Evolutionary conservation across 2,113 vertebrate genomes (phyloP).

Genomic region (Myrmecophaga tridactyla): DNA sequence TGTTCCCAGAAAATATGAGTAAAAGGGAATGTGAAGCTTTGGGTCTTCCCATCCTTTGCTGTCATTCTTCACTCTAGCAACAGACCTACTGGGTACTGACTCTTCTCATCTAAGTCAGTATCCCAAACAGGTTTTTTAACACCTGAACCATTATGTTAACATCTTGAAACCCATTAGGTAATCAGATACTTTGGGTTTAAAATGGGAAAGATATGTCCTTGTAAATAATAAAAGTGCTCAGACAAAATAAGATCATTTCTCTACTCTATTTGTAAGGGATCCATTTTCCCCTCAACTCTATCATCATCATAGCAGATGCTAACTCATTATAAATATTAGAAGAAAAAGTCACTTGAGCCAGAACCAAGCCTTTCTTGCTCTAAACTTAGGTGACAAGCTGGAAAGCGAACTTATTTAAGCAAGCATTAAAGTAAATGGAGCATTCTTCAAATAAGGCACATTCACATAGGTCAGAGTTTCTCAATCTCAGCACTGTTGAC

Average conservation of each 20-base stretch:
- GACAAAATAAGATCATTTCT: conserved; percentile 5
- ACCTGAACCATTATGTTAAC: neutral
- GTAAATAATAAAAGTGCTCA: conserved; percentile 3
- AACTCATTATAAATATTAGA: neutral
- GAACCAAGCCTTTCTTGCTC: neutral
- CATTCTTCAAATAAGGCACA: neutral
- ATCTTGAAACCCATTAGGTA: conserved; percentile 3
- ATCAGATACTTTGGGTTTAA: conserved; percentile 9
- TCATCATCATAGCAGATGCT: neutral
- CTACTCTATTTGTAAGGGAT: neutral
- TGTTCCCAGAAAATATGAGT: neutral
- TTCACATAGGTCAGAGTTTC: neutral
- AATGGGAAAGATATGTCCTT: neutral
- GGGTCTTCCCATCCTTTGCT: neutral
- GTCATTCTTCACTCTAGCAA: neutral
- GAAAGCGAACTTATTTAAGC: neutral
- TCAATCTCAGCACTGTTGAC: neutral
- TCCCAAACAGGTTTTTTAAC: neutral
- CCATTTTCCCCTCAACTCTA: neutral
- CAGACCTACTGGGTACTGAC: neutral
- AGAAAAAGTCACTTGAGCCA: neutral
- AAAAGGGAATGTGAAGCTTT: neutral
- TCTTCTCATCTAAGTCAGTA: neutral
- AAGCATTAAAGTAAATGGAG: neutral
- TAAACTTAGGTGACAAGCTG: neutral